Evolutionary conservation across 2,888 invertebrate species (phyloP).

Genomic region (Tinea trinotella): DNA sequence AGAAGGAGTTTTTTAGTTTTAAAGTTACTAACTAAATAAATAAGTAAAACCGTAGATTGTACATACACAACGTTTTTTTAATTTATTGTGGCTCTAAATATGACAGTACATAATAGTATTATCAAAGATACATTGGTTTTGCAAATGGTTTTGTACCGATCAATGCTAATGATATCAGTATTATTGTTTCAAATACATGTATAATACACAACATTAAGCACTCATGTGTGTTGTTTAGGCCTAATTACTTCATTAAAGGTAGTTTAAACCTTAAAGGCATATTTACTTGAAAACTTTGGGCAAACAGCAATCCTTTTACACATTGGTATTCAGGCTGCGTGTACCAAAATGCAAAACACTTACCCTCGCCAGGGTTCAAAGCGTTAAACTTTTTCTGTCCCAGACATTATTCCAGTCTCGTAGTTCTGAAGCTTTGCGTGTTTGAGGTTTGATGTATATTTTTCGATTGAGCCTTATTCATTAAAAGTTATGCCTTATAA

Average conservation of each 20-base stretch:
- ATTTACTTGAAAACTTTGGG: constrained; percentile 29
- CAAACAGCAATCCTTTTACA: constrained; percentile 63
- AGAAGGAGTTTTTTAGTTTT: too few species aligned
- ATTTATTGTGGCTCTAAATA: too few species aligned
- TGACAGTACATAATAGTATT: too few species aligned
- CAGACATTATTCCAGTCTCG: constrained; percentile 65
- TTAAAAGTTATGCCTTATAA: constrained; percentile 34
- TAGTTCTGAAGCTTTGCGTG: constrained; percentile 63
- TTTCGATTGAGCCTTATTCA: constrained; percentile 59
- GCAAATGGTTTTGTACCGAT: too few species aligned
- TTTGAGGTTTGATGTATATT: constrained; percentile 65
- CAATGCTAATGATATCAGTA: too few species aligned
- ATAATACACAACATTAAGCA: neutral
- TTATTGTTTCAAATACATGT: too few species aligned
- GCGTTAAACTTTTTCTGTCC: constrained; percentile 66
- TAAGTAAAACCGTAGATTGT: too few species aligned
- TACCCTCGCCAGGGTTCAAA: constrained; percentile 65
- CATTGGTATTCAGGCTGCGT: constrained; percentile 64
- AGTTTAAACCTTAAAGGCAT: constrained; percentile 8
- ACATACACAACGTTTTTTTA: too few species aligned
- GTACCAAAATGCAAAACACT: constrained; percentile 67
- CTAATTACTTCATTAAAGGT: constrained; percentile 12
- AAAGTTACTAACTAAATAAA: too few species aligned
- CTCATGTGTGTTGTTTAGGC: neutral
- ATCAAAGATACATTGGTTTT: too few species aligned